These are phyloP conservation scores for Pharmacophagus antenor DNA, from an alignment of 2,888 invertebrate species.

Conservation along the genomic window DNA sequence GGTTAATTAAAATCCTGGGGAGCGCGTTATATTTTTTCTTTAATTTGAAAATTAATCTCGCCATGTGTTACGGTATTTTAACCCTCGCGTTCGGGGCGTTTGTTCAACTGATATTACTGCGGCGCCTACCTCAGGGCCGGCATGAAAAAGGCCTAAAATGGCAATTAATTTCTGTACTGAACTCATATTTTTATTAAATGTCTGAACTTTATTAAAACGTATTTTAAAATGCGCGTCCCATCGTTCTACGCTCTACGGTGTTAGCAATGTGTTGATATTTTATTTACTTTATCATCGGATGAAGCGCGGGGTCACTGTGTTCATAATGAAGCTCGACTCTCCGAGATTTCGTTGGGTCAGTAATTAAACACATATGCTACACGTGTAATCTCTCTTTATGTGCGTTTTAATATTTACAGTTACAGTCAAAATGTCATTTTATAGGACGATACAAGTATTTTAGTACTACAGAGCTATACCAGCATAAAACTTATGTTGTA, in stretches of 20 bases:
- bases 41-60: constrained; percentile 62
- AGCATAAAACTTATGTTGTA: not conserved
- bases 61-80: constrained; percentile 62
- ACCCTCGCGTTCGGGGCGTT: constrained; percentile 53
- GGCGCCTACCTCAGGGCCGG: constrained; percentile 43
- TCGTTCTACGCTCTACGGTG: constrained; percentile 56
- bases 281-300: constrained; percentile 67
- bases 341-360: constrained; percentile 70
- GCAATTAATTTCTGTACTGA: constrained; percentile 63
- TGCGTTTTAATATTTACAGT: constrained; percentile 56
- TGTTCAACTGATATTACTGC: constrained; percentile 59
- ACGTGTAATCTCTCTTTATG: constrained; percentile 59
- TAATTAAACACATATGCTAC: constrained; percentile 78
- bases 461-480: not conserved
- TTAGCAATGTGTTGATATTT: constrained; percentile 73
- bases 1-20: constrained; percentile 49
- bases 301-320: constrained; percentile 55
- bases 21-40: constrained; percentile 53
- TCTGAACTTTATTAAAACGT: constrained; percentile 67
- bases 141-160: constrained; percentile 61
- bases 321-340: constrained; percentile 68
- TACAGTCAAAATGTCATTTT: constrained; percentile 40
- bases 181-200: constrained; percentile 62
- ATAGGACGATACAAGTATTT: not conserved
- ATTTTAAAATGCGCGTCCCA: constrained; percentile 62